Evolutionary conservation across 2,113 vertebrate genomes (phyloP).

Genomic region (Eptesicus fuscus): DNA sequence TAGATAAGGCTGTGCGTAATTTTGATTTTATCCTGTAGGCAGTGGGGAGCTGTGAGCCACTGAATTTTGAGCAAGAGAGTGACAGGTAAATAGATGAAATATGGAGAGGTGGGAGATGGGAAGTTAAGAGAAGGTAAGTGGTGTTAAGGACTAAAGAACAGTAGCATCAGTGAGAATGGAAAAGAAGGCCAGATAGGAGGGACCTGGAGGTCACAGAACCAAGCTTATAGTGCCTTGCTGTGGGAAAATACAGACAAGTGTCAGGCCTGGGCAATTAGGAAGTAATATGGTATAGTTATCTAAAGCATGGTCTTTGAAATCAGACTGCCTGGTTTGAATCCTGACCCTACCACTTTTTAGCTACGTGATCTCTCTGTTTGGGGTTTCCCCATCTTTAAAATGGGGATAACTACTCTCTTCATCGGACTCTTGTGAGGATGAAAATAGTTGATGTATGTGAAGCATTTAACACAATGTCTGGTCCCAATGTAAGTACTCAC

Average conservation of each 20-base stretch:
- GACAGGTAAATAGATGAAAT: background rate
- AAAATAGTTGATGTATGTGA: background rate
- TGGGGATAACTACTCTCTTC: background rate
- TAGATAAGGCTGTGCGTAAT: background rate
- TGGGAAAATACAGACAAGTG: background rate
- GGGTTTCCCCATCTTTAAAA: background rate
- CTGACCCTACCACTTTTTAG: background rate
- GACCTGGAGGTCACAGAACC: background rate
- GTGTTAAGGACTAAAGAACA: background rate
- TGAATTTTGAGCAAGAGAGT: background rate
- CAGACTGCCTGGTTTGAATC: background rate
- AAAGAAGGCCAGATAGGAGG: background rate
- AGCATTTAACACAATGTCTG: background rate
- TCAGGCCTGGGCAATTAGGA: background rate
- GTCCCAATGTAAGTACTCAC: background rate
- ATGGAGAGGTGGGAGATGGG: background rate
- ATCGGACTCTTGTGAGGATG: background rate
- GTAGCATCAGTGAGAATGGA: background rate
- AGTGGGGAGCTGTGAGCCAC: background rate
- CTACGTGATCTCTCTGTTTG: background rate
- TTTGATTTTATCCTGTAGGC: background rate
- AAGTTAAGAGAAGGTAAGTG: background rate
- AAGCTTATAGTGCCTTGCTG: background rate
- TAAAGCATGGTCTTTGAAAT: conserved; percentile 12
- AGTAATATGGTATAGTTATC: background rate